phyloP scores from a whole-genome alignment of 2,888 invertebrate species.

The Phortica magna region DNA sequence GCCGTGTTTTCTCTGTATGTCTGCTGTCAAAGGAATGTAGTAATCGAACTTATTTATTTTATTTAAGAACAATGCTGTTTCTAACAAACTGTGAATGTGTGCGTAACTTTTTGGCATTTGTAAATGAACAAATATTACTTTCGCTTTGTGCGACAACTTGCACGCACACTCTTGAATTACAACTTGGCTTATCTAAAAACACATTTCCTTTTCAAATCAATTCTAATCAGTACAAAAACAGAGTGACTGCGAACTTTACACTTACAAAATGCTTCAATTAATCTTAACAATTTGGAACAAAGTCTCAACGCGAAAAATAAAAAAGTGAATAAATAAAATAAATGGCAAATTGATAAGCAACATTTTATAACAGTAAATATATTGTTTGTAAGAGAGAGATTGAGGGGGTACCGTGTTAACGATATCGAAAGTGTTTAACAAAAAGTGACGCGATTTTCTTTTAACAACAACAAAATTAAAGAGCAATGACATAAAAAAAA shows the following conservation, averaged over 20 bases:
- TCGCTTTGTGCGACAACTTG: no score
- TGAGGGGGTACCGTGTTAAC: not conserved
- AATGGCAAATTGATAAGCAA: conserved; percentile 9
- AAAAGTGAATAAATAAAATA: not conserved
- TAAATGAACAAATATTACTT: no score
- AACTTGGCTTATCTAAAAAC: conserved; percentile 6
- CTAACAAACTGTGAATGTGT: no score
- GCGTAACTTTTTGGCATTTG: no score
- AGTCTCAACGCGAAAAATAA: not conserved
- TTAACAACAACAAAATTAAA: not conserved
- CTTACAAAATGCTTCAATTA: conserved; percentile 14
- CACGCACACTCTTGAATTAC: not conserved
- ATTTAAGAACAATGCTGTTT: no score
- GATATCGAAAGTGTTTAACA: conserved; percentile 12
- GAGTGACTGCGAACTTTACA: conserved; percentile 16
- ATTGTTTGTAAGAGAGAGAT: not conserved
- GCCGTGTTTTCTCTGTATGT: no score
- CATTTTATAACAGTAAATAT: conserved; percentile 11
- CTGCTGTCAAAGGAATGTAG: no score
- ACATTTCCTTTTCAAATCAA: conserved; percentile 20
- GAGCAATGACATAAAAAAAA: not conserved
- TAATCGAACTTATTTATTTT: no score
- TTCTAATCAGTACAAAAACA: conserved; percentile 8
- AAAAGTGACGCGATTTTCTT: not conserved
- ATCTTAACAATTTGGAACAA: conserved; percentile 26